These are phyloP conservation scores for Epistrophe eligans DNA, from an alignment of 2,888 invertebrate species.

Conservation along the genomic window DNA sequence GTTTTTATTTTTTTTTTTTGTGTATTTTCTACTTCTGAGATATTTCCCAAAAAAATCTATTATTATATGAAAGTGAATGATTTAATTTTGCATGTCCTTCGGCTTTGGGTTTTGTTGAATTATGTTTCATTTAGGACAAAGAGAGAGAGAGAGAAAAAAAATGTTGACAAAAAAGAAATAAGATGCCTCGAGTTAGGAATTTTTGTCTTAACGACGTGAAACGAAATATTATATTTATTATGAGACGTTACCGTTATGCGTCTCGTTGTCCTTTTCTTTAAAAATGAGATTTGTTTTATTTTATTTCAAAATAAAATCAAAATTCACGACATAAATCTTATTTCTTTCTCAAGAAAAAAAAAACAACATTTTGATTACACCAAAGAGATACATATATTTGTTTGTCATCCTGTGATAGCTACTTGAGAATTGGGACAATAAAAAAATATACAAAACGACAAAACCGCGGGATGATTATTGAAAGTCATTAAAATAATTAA, in stretches of 20 bases:
- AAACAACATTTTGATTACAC: background rate
- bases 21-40: background rate
- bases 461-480: background rate
- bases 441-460: background rate
- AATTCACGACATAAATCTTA: constrained; percentile 14
- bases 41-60: constrained; percentile 14
- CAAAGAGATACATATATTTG: constrained; percentile 2
- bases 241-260: background rate
- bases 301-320: background rate
- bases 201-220: constrained; percentile 20
- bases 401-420: background rate
- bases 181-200: constrained; percentile 16
- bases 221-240: constrained; percentile 1
- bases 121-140: constrained; percentile 58
- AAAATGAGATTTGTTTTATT: background rate
- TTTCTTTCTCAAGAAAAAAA: background rate
- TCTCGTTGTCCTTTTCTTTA: background rate
- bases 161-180: background rate
- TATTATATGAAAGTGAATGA: constrained; percentile 59
- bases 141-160: background rate
- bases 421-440: background rate
- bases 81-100: constrained; percentile 58
- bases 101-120: constrained; percentile 39
- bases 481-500: constrained; percentile 22
- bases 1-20: constrained; percentile 8